Base-by-base conservation (phyloP, 2,113 vertebrate species). In the Budorcas taxicolor region DNA sequence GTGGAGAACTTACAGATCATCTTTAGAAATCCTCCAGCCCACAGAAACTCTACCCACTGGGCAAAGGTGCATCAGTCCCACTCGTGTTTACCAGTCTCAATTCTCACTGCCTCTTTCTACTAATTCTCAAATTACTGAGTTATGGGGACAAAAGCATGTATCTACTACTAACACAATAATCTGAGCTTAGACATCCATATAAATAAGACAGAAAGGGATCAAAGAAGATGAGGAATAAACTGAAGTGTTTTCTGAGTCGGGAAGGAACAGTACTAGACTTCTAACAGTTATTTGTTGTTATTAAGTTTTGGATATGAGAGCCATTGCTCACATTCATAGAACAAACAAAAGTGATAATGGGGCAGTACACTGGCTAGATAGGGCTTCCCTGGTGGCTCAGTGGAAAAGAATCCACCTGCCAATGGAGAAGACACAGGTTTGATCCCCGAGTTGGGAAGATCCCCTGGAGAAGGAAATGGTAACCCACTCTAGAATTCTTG, bases 11-110 rank as follows among this genome's bases (percentile, higher is more conserved):
- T 81, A 27, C 36, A 95, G 83, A 94, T 25, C 31, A 83, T 89
- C 60, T 96, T 93, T 74, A 60, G 96, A 98, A 97, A 89, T 50
- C 40, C 25, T 25, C 52, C 74, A 58, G 52, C 45, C 7, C 82
- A 58, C 47, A 85, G 71, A 62, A 97, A 74, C 88, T 87, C 84
- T 43, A 92, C 21, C 3, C 23, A 60, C 7, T 43, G 55, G 36
- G 86, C 25, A 94, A 74, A 95, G 19, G 40, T 25, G 52, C 47
- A 67, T 96, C 50, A 94, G 43, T 60, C 33, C 29, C 80, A 50
- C 33, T 92, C 33, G 31, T 17, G 43, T 33, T 74, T 57, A 85
- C 14, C 36, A 53, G 62, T 64, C 50, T 88, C 29, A 85, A 12
- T 36, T 53, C 36, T 60, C 29, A 40, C 60, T 60, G 17, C 33